These are phyloP conservation scores for Leptodactylus fuscus DNA, from an alignment of 2,113 vertebrate species.

Conservation along the genomic window DNA sequence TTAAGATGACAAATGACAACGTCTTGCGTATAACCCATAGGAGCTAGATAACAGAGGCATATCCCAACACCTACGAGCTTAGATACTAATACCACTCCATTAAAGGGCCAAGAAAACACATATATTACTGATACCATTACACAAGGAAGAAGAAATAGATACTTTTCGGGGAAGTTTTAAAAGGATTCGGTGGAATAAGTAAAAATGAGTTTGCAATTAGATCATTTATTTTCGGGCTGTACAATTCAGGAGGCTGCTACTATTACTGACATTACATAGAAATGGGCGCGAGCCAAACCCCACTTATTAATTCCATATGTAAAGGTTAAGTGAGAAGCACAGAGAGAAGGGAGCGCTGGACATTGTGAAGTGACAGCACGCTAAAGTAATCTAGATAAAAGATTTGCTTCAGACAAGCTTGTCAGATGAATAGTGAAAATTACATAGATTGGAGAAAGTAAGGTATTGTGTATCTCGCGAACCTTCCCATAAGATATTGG, in stretches of 20 bases:
- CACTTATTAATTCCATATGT: slow-evolving; percentile 84
- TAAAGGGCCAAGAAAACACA: slow-evolving; percentile 69
- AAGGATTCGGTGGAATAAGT: slow-evolving; percentile 66
- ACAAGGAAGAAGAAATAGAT: slow-evolving; percentile 47
- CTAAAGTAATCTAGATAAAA: slow-evolving; percentile 84
- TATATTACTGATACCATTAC: slow-evolving; percentile 64
- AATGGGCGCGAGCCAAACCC: slow-evolving; percentile 73
- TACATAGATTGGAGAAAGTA: slow-evolving; percentile 81
- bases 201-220: slow-evolving; percentile 63
- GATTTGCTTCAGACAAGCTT: slow-evolving; percentile 79
- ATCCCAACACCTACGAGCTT: slow-evolving; percentile 57
- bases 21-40: background rate
- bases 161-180: slow-evolving; percentile 65
- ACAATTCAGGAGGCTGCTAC: slow-evolving; percentile 77
- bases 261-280: slow-evolving; percentile 80
- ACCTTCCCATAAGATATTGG: slow-evolving; percentile 72
- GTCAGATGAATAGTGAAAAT: slow-evolving; percentile 79
- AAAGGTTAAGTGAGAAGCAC: slow-evolving; percentile 76
- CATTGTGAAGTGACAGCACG: slow-evolving; percentile 75
- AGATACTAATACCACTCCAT: slow-evolving; percentile 63
- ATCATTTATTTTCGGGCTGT: slow-evolving; percentile 72
- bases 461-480: slow-evolving; percentile 79
- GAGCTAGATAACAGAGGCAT: slow-evolving; percentile 59
- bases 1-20: slow-evolving; percentile 5
- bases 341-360: slow-evolving; percentile 74